A percentile compares a stretch with the other conserved stretches of the same genome.
phyloP scores from a whole-genome alignment of 2,888 invertebrate genomes.

The Oscheius sp. region DNA sequence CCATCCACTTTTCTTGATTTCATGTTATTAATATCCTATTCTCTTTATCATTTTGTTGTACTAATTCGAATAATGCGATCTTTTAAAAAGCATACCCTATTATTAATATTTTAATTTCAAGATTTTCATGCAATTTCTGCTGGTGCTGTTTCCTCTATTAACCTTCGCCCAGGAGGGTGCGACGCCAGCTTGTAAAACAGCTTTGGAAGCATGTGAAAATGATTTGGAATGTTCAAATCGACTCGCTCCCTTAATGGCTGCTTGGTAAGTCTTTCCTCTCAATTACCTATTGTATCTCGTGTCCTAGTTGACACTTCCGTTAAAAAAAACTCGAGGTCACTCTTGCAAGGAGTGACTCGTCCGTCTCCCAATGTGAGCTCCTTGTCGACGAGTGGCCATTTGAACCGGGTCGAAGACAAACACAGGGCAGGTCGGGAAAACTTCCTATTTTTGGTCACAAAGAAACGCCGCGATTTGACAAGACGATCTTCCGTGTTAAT shows the following conservation, averaged over 20 bases:
- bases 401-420: constrained; percentile 29
- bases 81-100: too few species aligned
- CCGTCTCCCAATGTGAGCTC: constrained; percentile 16
- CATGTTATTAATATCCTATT: too few species aligned
- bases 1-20: too few species aligned
- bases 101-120: too few species aligned
- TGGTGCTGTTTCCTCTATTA: background rate
- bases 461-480: background rate
- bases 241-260: constrained; percentile 67
- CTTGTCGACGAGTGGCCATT: constrained; percentile 28
- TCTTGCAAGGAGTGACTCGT: background rate
- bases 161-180: constrained; percentile 36
- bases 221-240: constrained; percentile 68
- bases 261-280: constrained; percentile 55
- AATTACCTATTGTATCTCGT: constrained; percentile 3
- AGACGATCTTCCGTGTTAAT: background rate
- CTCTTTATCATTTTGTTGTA: too few species aligned
- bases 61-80: too few species aligned
- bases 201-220: constrained; percentile 64
- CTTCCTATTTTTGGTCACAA: constrained; percentile 30
- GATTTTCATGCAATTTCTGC: constrained; percentile 3
- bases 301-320: background rate
- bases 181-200: constrained; percentile 56
- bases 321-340: background rate
- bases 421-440: constrained; percentile 7